phyloP scores from a whole-genome alignment of 2,888 invertebrate species.

The Platycheirus albimanus region DNA sequence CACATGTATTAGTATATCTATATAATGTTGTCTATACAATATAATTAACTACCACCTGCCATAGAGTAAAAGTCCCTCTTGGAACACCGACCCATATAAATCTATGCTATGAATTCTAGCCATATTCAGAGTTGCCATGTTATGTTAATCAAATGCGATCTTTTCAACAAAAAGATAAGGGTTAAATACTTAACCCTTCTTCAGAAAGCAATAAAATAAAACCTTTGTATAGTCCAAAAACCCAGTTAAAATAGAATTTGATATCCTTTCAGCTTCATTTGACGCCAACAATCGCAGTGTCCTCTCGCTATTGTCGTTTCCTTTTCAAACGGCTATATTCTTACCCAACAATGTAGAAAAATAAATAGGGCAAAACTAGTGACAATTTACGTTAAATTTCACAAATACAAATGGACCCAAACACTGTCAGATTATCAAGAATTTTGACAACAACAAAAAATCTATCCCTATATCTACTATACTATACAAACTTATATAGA shows the following conservation, averaged over 20 bases:
- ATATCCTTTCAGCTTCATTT: constrained; percentile 62
- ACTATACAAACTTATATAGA: too few species aligned
- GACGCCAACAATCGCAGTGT: constrained; percentile 56
- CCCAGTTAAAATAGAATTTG: constrained; percentile 56
- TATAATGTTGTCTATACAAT: too few species aligned
- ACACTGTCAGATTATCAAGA: background rate
- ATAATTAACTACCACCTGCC: constrained; percentile 27
- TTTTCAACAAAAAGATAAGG: constrained; percentile 52
- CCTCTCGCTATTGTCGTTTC: constrained; percentile 19
- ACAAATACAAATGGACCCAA: constrained; percentile 38
- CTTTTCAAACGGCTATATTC: constrained; percentile 26
- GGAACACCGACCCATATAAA: too few species aligned
- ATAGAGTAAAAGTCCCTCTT: background rate
- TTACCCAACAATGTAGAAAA: constrained; percentile 62
- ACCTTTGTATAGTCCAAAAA: constrained; percentile 27
- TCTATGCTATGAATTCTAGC: background rate
- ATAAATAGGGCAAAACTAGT: constrained; percentile 63
- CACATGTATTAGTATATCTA: constrained; percentile 3
- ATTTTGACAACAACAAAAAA: background rate
- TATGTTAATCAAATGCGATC: constrained; percentile 60
- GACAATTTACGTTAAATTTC: constrained; percentile 57
- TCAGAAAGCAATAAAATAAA: constrained; percentile 61
- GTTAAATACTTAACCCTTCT: constrained; percentile 65
- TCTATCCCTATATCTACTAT: background rate
- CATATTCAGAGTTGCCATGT: constrained; percentile 3